phyloP scores from a whole-genome alignment of 2,888 invertebrate species.

The Macropis europaea region DNA sequence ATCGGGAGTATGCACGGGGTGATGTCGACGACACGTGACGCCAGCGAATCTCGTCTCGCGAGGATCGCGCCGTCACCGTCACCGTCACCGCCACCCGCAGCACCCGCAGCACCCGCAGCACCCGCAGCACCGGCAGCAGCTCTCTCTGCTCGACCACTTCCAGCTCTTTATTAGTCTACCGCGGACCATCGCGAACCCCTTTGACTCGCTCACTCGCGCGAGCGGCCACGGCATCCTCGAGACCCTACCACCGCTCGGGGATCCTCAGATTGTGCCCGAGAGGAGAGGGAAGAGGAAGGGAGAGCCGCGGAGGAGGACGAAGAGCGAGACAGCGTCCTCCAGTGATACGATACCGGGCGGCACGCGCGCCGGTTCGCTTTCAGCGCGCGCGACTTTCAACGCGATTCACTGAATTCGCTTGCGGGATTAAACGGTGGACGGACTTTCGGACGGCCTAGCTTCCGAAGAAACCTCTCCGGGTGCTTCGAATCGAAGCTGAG shows the following conservation, averaged over 20 bases:
- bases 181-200: slow-evolving; percentile 77
- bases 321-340: slow-evolving; percentile 58
- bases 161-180: slow-evolving; percentile 78
- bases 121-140: slow-evolving; percentile 32
- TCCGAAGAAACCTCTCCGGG: background rate
- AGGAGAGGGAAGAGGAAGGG: slow-evolving; percentile 32
- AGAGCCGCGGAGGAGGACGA: slow-evolving; percentile 40
- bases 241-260: background rate
- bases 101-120: slow-evolving; percentile 32
- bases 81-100: slow-evolving; percentile 37
- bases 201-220: slow-evolving; percentile 67
- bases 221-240: slow-evolving; percentile 52
- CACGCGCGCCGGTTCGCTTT: slow-evolving; percentile 61
- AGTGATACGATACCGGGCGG: slow-evolving; percentile 62
- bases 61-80: slow-evolving; percentile 27
- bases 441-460: too few species aligned
- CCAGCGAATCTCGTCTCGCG: slow-evolving; percentile 72
- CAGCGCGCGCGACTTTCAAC: slow-evolving; percentile 49
- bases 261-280: slow-evolving; percentile 17
- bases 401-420: slow-evolving; percentile 31
- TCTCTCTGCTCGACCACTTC: slow-evolving; percentile 67
- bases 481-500: slow-evolving; percentile 16
- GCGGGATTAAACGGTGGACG: too few species aligned
- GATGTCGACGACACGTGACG: slow-evolving; percentile 77
- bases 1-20: slow-evolving; percentile 71